Conservation (phyloP, 2,888 invertebrate genomes). For the Caenorhabditis uteleia region DNA sequence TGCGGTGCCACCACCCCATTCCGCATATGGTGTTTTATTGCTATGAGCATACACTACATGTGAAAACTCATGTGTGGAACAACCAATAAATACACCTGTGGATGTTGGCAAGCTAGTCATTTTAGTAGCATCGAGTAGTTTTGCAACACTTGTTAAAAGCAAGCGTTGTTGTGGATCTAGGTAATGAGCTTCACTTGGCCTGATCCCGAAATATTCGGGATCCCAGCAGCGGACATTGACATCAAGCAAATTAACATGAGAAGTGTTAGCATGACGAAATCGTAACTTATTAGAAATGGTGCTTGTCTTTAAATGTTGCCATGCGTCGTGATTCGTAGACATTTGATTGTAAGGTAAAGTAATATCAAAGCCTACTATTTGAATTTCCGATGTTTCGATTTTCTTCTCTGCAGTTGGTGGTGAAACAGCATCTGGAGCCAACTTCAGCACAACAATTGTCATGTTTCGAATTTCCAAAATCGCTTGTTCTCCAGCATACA, state of each 20-base stretch:
- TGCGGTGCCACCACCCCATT: conserved; percentile 85
- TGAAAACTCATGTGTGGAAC: conserved; percentile 70
- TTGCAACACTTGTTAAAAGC: conserved; percentile 71
- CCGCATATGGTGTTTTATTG: conserved; percentile 17
- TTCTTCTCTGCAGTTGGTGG: conserved; percentile 1
- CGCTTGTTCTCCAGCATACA: conserved; percentile 18
- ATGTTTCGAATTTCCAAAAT: conserved; percentile 41
- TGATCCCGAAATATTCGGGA: conserved; percentile 70
- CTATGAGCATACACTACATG: conserved; percentile 44
- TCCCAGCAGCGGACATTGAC: conserved; percentile 64
- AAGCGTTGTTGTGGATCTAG: conserved; percentile 91
- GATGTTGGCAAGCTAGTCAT: conserved; percentile 81
- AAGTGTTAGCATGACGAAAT: background rate
- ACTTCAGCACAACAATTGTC: conserved; percentile 41
- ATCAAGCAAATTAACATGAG: conserved; percentile 30
- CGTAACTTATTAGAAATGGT: too few species aligned
- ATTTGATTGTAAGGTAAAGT: conserved; percentile 28
- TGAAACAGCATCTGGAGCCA: conserved; percentile 3
- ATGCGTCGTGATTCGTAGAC: conserved; percentile 12
- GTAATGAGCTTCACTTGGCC: conserved; percentile 71
- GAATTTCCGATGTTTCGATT: conserved; percentile 11
- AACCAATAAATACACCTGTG: conserved; percentile 92
- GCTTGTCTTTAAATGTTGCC: conserved; percentile 33
- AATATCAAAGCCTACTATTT: conserved; percentile 38
- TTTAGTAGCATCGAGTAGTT: conserved; percentile 73